Base-by-base conservation (phyloP, 2,113 vertebrate species). In the Saguinus imperator region DNA sequence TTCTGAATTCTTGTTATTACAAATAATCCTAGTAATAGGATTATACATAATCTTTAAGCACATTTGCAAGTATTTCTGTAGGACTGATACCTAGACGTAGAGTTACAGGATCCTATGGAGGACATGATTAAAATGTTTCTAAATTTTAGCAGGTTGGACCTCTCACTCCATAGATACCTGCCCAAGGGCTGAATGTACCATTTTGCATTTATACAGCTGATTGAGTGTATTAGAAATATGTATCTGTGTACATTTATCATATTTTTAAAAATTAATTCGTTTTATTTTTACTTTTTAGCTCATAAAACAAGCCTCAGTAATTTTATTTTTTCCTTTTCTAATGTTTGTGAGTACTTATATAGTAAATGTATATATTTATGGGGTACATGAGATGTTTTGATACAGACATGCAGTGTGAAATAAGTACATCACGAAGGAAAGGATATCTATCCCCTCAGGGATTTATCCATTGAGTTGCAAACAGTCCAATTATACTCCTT, bases 1-100 rank as follows among this genome's bases (percentile, higher is more conserved):
- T 96, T 93, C 45, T 16, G 87, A 5, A 76, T 84, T 96, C 87
- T 96, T 79, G 9, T 58, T 89, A 16, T 61, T 55, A 48, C 17
- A 93, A 73, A 43, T 90, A 91, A 64, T 50, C 11, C 40, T 84
- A 76, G 16, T 16, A 20, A 57, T 20, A 73, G 43, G 29, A 43
- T 43, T 75, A 35, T 21, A 17, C 10, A 32, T 45, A 66, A 55
- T 76, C 76, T 94, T 87, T 57, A 64, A 93, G 55, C 58, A 87
- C 8, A 91, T 85, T 92, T 80, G 64, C 29, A 94, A 45, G 23
- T 58, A 21, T 96, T 85, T 94, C 40, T 89, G 3, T 61, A 48
- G 52, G 37, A 81, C 8, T 61, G 50, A 37, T 64, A 58, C 68
- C 52, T 92, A 21, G 8, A 80, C 37, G 8, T 61, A 55, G 75